A percentile compares a stretch with the other conserved stretches of the same genome.
Evolutionary conservation across 2,113 vertebrate species (phyloP).

Genomic region (Turdus rufiventris): DNA sequence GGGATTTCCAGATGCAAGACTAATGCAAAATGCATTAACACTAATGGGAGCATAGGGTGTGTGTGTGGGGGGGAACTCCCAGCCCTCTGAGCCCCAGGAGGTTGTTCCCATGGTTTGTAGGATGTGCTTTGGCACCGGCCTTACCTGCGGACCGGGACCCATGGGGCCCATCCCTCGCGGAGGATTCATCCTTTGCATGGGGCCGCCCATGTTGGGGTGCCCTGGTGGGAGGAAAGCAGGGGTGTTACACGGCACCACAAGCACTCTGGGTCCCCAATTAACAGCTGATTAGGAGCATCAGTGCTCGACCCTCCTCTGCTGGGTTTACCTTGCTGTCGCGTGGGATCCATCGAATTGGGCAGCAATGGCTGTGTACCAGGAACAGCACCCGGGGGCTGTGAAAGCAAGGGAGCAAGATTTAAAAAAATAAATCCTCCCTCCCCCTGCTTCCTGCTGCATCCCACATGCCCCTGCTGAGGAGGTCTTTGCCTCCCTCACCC

Average conservation of each 20-base stretch:
- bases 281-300: neutral
- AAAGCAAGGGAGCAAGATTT: neutral
- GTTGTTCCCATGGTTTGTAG: neutral
- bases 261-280: neutral
- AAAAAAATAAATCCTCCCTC: neutral
- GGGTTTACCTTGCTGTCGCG: constrained; percentile 90
- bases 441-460: neutral
- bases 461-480: neutral
- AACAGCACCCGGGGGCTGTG: constrained; percentile 92
- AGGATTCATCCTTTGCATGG: constrained; percentile 98
- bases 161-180: constrained; percentile 98
- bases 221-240: constrained; percentile 65
- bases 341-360: constrained; percentile 95
- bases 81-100: neutral
- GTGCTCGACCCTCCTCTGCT: rapidly evolving
- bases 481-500: neutral
- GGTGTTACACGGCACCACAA: neutral
- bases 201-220: constrained; percentile 92
- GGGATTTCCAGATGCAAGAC: constrained; percentile 62
- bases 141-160: constrained; percentile 96
- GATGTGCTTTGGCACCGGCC: neutral
- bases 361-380: constrained; percentile 96
- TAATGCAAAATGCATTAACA: constrained; percentile 69
- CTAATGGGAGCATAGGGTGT: constrained; percentile 45
- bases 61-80: constrained; percentile 1